Evolutionary conservation across 1,140 invertebrate species (phyloP), one percentile per base, ranked within the genome.

Genomic region (Aphaenogaster ashmeadi): DNA sequence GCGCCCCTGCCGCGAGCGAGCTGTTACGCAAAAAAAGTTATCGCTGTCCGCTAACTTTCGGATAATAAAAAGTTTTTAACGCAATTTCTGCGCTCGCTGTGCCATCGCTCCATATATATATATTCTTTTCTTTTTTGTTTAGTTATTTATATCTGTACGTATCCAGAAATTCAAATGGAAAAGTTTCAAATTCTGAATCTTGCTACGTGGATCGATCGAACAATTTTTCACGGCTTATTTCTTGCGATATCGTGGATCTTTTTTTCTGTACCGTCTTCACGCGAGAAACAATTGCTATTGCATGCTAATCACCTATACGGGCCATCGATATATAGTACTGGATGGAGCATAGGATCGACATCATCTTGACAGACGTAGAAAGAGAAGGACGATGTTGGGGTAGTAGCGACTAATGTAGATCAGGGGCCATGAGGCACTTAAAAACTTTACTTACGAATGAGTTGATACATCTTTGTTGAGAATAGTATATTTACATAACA

Each of bases 61-160:
- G 50, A 58, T 58, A 36, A 79, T 79, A 50, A 64, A 64, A 78
- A 79, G 18, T 77, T 44, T 38, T 77, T 77, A 44, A 44, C 21
- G 36, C 44, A 77, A 44, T 38, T 60, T 77, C 7, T 21, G 36
- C n/a, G 36, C 50, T 41, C 13, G 11, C 3, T 27, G 11, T 41
- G 11, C 13, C 27, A 13, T 11, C 50, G 36, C 21, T 11, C 13
- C 38, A 5, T 11, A 4, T 7, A 21, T 7, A 7, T 7, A 52
- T 52, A 36, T 52, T 13, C 52, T 62, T 38, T 8, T 44, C 41
- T 44, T 18, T 0, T 41, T 54, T 4, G 18, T 38, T 38, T 27
- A 47, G 21, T 69, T 69, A 75, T 75, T 75, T 15, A 38, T 56
- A 50, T 71, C 15, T 47, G 41, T 15, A n/a, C n/a, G n/a, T 44